Evolutionary conservation across 2,888 invertebrate genomes (phyloP).

Genomic region (Mesodorylaimus sp.): DNA sequence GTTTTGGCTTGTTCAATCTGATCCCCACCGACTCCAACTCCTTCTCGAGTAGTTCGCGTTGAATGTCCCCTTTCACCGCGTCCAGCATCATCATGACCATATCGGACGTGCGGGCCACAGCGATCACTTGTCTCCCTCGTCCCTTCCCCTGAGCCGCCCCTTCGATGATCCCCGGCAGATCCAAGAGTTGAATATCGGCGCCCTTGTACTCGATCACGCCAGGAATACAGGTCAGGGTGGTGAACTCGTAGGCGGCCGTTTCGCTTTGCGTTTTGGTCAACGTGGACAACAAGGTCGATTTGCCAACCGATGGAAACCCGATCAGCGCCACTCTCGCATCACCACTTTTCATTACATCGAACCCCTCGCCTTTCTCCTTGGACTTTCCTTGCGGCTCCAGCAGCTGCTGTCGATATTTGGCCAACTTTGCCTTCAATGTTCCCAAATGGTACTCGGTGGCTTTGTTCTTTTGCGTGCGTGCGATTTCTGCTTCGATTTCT

Average conservation of each 20-base stretch:
- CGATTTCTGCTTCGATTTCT: constrained; percentile 95
- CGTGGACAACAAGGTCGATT: constrained; percentile 86
- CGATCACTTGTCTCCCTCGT: constrained; percentile 81
- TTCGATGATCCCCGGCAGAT: constrained; percentile 97
- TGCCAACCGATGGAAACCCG: constrained; percentile 95
- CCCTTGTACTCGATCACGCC: constrained; percentile 97
- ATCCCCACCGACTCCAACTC: constrained; percentile 96
- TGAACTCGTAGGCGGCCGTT: constrained; percentile 93
- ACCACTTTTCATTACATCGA: constrained; percentile 96
- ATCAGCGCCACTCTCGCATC: constrained; percentile 94
- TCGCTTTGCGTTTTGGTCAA: constrained; percentile 89
- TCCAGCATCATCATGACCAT: constrained; percentile 97
- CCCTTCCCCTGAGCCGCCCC: constrained; percentile 86
- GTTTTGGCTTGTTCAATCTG: constrained; percentile 75
- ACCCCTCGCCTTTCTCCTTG: constrained; percentile 68
- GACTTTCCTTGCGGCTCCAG: constrained; percentile 81
- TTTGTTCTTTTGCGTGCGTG: constrained; percentile 96
- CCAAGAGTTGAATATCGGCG: constrained; percentile 82
- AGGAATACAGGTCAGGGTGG: constrained; percentile 93
- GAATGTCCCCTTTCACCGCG: constrained; percentile 79
- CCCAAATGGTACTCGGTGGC: constrained; percentile 99
- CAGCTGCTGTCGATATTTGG: constrained; percentile 53
- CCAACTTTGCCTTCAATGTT: constrained; percentile 59
- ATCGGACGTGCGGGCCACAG: constrained; percentile 93
- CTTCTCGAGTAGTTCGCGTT: constrained; percentile 59